Evolutionary conservation across 2,888 invertebrate genomes (phyloP), one percentile per base, ranked within the genome.

Genomic region (Polydrusus pterygomalis): DNA sequence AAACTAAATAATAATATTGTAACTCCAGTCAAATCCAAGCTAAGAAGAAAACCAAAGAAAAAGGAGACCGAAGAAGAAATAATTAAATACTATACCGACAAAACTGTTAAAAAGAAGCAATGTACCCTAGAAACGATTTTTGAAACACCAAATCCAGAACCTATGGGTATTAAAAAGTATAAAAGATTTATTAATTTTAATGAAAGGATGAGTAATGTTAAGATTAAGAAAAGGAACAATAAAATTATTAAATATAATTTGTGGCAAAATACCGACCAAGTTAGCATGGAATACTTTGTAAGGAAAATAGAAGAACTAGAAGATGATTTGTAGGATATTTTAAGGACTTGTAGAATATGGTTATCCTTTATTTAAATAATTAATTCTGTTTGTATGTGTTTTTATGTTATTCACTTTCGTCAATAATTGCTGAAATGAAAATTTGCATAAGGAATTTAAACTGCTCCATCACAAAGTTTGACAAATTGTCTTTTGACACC

Each of bases 81-180:
- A n/a, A 47, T 75, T 10, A 65, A 56, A 13, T 76, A 72, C 34
- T 76, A 76, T 62, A 76, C 68, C 5, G 45, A 76, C 54, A 76
- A 71, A 47, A 54, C 49, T 3, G 15, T 68, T 18, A 62, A 72
- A 10, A 72, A 51, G 51, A 72, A 25, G 15, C 51, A 67, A 51
- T 54, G 30, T 11, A 62, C 6, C 25, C 25, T 73, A 15, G 72
- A 76, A 72, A 76, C 76, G 2, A 65, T 76, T 69, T 76, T 62
- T 51, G 76, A 76, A 62, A 49, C 17, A 9, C 72, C 76, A 5
- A 72, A 40, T 13, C 20, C 40, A 11, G 25, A 68, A 25, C 17
- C 30, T 9, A 72, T 72, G 76, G 60, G 25, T 6, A 17, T 34
- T 2, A 68, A 45, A 20, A 77, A 70, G 25, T 67, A 60, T n/a